Evolutionary conservation across 2,113 vertebrate genomes (phyloP).

Genomic region (Anguilla japonica): DNA sequence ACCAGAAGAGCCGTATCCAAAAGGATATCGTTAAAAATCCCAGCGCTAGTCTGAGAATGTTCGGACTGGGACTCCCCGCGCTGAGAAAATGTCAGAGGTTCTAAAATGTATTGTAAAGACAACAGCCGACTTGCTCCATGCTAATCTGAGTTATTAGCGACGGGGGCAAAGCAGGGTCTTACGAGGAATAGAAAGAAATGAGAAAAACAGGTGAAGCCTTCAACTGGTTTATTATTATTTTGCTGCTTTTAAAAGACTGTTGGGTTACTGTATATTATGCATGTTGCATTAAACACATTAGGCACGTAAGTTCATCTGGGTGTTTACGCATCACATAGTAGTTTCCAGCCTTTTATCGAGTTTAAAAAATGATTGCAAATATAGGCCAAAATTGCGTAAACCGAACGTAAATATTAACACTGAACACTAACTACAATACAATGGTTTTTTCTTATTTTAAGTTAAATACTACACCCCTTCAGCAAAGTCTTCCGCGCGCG

Average conservation of each 20-base stretch:
- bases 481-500: too few relatives aligned
- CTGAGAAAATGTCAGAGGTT: conserved; percentile 38
- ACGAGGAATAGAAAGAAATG: conserved; percentile 51
- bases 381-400: too few relatives aligned
- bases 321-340: not conserved
- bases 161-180: conserved; percentile 35
- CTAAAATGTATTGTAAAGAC: conserved; percentile 49
- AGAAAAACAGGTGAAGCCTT: conserved; percentile 65
- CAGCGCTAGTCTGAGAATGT: conserved; percentile 46
- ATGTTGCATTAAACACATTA: not conserved
- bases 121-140: conserved; percentile 48
- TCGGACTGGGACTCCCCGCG: conserved; percentile 41
- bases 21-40: conserved; percentile 48
- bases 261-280: conserved; percentile 10
- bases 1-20: conserved; percentile 37
- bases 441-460: too few relatives aligned
- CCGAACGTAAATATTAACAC: too few relatives aligned
- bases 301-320: not conserved
- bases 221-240: conserved; percentile 50
- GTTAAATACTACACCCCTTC: too few relatives aligned
- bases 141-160: conserved; percentile 55
- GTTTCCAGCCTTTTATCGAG: not conserved
- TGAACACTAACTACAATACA: too few relatives aligned
- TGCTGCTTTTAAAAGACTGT: conserved; percentile 55
- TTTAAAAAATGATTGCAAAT: too few relatives aligned